A percentile compares a stretch with the other conserved stretches of the same genome.
Conservation (phyloP, 2,888 invertebrate species). For the Silvanus unidentatus region DNA sequence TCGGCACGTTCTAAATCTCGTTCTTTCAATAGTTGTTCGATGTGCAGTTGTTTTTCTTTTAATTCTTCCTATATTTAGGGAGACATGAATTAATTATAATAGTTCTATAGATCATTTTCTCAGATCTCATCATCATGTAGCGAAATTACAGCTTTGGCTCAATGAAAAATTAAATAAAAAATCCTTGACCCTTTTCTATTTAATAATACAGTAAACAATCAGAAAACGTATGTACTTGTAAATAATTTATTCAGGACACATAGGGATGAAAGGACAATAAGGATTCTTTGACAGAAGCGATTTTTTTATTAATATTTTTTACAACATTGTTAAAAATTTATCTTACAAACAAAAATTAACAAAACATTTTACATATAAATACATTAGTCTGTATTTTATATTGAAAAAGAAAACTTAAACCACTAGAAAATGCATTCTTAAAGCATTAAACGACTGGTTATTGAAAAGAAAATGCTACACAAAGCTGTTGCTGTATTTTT, state of each 20-base stretch:
- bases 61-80: slow-evolving; percentile 65
- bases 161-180: slow-evolving; percentile 6
- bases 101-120: neutral
- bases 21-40: slow-evolving; percentile 87
- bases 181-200: neutral
- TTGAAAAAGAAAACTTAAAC: slow-evolving; percentile 8
- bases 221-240: too few relatives aligned
- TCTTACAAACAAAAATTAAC: slow-evolving; percentile 15
- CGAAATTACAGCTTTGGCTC: too few relatives aligned
- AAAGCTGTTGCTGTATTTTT: slow-evolving; percentile 34
- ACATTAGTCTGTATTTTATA: slow-evolving; percentile 6
- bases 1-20: slow-evolving; percentile 86
- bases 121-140: too few relatives aligned
- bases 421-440: too few relatives aligned
- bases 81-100: slow-evolving; percentile 3
- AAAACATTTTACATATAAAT: slow-evolving; percentile 13
- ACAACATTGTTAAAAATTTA: slow-evolving; percentile 10
- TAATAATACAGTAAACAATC: too few relatives aligned
- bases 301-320: slow-evolving; percentile 18
- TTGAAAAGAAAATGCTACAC: neutral
- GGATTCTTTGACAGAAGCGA: slow-evolving; percentile 14
- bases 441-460: too few relatives aligned
- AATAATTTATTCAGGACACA: too few relatives aligned
- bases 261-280: slow-evolving; percentile 9
- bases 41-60: slow-evolving; percentile 89